phyloP scores from a whole-genome alignment of 1,140 invertebrate species.

The Mamestra configurata region DNA sequence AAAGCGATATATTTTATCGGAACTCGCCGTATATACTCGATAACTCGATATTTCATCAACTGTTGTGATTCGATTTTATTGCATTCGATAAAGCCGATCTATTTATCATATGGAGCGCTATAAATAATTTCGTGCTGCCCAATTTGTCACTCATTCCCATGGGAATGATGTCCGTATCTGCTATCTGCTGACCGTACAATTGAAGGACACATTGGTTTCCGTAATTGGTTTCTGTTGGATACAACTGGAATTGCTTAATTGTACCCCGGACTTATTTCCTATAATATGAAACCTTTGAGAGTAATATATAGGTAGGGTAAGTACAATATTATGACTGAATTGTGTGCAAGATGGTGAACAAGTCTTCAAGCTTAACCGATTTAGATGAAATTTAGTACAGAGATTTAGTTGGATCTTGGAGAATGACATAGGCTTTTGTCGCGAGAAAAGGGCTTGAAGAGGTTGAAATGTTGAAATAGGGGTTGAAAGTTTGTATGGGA shows the following conservation, averaged over 20 bases:
- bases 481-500: too few species aligned
- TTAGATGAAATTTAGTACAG: too few species aligned
- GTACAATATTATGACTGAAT: too few species aligned
- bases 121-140: slow-evolving; percentile 15
- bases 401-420: too few species aligned
- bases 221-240: slow-evolving; percentile 22
- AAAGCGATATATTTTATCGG: slow-evolving; percentile 1
- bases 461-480: too few species aligned
- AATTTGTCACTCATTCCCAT: slow-evolving; percentile 32
- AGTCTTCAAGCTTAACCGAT: too few species aligned
- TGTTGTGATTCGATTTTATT: slow-evolving; percentile 11
- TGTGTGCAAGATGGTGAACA: too few species aligned
- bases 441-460: too few species aligned
- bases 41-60: slow-evolving; percentile 31
- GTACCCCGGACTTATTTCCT: neutral
- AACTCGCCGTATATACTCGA: slow-evolving; percentile 2
- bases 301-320: too few species aligned
- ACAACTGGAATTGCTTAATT: neutral
- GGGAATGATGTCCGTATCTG: slow-evolving; percentile 28
- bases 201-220: neutral
- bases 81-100: slow-evolving; percentile 5
- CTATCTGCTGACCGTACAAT: slow-evolving; percentile 14
- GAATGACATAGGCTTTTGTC: too few species aligned
- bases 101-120: slow-evolving; percentile 7
- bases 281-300: too few species aligned